Evolutionary conservation across 2,113 vertebrate genomes (phyloP).

Genomic region (Ammodytes dubius): DNA sequence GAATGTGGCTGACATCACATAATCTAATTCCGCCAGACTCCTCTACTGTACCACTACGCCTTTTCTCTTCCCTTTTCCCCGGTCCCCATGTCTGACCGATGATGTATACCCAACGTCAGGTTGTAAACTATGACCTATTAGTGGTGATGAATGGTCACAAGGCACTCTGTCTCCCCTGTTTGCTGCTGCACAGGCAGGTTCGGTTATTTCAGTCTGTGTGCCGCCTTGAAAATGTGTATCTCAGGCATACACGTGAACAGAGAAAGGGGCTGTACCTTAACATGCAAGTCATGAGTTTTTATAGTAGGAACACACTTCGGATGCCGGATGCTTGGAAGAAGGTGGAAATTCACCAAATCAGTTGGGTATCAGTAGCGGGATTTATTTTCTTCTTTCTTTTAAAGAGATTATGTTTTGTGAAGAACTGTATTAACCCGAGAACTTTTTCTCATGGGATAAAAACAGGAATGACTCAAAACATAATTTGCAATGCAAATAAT

Average conservation of each 20-base stretch:
- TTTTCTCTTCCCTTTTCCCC: slow-evolving; percentile 37
- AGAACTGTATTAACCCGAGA: neutral
- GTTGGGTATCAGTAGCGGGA: neutral
- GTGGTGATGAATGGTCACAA: slow-evolving; percentile 72
- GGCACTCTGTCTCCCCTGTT: slow-evolving; percentile 53
- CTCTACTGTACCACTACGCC: neutral
- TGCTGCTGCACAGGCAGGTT: slow-evolving; percentile 34
- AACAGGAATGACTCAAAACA: neutral
- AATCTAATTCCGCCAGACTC: slow-evolving; percentile 58
- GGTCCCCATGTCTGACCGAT: slow-evolving; percentile 42
- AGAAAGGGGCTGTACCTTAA: neutral
- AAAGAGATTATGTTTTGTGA: neutral
- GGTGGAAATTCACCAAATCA: neutral
- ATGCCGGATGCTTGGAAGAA: neutral
- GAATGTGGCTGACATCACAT: slow-evolving; percentile 45
- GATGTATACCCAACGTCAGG: slow-evolving; percentile 70
- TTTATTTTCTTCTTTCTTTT: too few relatives aligned
- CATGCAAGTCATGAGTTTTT: neutral
- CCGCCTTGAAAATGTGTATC: neutral
- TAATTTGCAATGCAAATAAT: neutral
- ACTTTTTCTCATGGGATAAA: neutral
- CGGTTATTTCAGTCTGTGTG: slow-evolving; percentile 10
- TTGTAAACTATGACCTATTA: slow-evolving; percentile 80
- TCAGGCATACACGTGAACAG: neutral
- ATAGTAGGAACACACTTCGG: neutral